Evolutionary conservation across 2,113 vertebrate genomes (phyloP).

Genomic region (Megaleporinus macrocephalus): DNA sequence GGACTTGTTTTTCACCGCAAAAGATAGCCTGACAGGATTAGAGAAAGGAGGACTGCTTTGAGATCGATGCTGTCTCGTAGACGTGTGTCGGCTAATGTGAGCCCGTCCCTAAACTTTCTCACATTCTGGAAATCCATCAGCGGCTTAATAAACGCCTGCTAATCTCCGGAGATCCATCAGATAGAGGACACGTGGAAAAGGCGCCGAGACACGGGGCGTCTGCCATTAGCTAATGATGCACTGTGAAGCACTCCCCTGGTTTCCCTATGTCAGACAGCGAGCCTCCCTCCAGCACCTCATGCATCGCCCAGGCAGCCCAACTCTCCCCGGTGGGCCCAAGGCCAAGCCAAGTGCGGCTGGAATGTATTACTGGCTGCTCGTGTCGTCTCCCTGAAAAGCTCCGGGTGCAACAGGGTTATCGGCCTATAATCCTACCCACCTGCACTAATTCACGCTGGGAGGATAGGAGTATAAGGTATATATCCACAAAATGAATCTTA

Average conservation of each 20-base stretch:
- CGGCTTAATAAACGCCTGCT: neutral
- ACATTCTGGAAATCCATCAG: constrained; percentile 22
- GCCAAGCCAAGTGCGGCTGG: constrained; percentile 30
- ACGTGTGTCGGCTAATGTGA: constrained; percentile 18
- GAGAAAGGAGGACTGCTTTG: constrained; percentile 25
- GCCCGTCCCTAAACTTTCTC: constrained; percentile 14
- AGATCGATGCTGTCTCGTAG: constrained; percentile 27
- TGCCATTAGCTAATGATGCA: constrained; percentile 47
- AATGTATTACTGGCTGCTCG: constrained; percentile 34
- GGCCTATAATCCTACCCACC: constrained; percentile 5
- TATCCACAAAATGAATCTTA: neutral
- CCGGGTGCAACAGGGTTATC: constrained; percentile 35
- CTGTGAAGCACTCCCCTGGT: constrained; percentile 31
- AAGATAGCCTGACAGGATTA: constrained; percentile 6
- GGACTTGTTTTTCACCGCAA: neutral
- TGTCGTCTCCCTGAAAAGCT: constrained; percentile 7
- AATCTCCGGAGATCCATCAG: constrained; percentile 20
- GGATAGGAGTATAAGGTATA: neutral
- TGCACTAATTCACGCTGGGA: constrained; percentile 8
- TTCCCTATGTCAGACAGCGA: constrained; percentile 43
- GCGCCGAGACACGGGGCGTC: constrained; percentile 25
- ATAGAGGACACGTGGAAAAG: constrained; percentile 22
- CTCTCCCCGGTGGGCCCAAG: constrained; percentile 3
- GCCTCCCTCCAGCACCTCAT: constrained; percentile 37
- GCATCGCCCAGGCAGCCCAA: constrained; percentile 5